Base-by-base conservation (phyloP, 2,888 invertebrate genomes). In the Amaurobius ferox region DNA sequence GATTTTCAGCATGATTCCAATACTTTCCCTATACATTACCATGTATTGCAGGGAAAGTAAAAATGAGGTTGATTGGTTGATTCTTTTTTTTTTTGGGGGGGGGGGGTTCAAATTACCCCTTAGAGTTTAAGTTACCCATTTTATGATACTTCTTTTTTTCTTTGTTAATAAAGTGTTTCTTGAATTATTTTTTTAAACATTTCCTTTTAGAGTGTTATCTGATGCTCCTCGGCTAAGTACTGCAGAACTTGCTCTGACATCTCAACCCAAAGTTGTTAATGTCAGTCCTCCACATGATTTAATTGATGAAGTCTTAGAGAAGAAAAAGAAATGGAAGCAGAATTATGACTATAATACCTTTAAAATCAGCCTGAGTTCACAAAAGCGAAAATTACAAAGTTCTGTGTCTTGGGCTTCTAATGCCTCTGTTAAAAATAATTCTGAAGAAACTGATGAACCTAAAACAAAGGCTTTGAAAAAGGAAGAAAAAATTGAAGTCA, bases 181-280 rank as follows among this genome's bases (percentile, higher is more conserved):
- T 19, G 9, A 76, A 88, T 81, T 61, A 13, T 32, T 68, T n/a
- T 40, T 40, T 40, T 39, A 7, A 35, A 35, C 35, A 35, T 35
- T 28, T 26, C 26, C 23, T 68, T 39, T 5, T 55, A 87, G 87
- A 23, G 87, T 87, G 23, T 35, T 85, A 0, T 77, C 85, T 19
- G 87, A 87, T 72, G 87, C 87, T 13, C 87, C 87, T 61, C 79
- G 87, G 5, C 30, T 87, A 11, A 77, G 66, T 32, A 70, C 76
- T 0, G 79, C 79, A 2, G 87, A 87, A 40, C 62, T 87, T 19
- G 44, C 79, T 28, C 40, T 79, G 19, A 72, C 79, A 9, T 79
- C 79, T 11, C 81, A 87, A 32, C 79, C 87, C 0, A 87, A 87
- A 70, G 79, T 79, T 0, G 32, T 76, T 9, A 76, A 76, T 61